phyloP scores from a whole-genome alignment of 2,888 invertebrate species.

The Exephanes ischioxanthus region DNA sequence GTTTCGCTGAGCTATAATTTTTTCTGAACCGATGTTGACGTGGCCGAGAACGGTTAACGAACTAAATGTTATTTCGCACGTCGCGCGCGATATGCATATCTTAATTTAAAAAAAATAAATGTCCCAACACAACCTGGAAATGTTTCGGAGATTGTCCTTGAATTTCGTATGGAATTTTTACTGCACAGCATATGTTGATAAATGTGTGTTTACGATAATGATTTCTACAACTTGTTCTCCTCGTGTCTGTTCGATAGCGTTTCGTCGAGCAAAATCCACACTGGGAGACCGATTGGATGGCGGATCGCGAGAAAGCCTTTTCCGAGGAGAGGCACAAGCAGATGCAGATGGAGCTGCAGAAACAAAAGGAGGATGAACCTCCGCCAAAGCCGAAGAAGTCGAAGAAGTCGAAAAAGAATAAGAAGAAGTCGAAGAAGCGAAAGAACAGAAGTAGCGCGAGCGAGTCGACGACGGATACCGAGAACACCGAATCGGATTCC shows the following conservation, averaged over 20 bases:
- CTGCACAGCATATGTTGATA: neutral
- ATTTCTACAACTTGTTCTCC: conserved; percentile 5
- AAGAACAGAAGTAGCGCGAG: conserved; percentile 84
- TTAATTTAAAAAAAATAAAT: no score
- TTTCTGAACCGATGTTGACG: no score
- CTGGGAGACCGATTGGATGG: conserved; percentile 95
- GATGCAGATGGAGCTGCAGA: conserved; percentile 84
- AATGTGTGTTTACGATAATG: neutral
- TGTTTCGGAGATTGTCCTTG: no score
- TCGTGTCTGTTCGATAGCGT: conserved; percentile 86
- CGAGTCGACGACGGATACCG: conserved; percentile 83
- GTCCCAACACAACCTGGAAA: no score
- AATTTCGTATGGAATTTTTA: no score
- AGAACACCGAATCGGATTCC: conserved; percentile 84
- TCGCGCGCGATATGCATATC: no score
- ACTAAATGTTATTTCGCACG: no score
- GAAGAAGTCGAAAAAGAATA: conserved; percentile 88
- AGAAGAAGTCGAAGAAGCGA: conserved; percentile 86
- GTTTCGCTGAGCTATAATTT: no score
- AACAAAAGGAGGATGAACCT: conserved; percentile 87
- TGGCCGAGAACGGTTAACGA: no score
- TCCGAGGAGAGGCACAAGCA: conserved; percentile 83
- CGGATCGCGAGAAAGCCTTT: conserved; percentile 91
- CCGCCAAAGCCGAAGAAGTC: conserved; percentile 87
- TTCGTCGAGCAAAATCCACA: conserved; percentile 94